phyloP scores from a whole-genome alignment of 2,888 invertebrate genomes.

The Noctuana brunneofusca region DNA sequence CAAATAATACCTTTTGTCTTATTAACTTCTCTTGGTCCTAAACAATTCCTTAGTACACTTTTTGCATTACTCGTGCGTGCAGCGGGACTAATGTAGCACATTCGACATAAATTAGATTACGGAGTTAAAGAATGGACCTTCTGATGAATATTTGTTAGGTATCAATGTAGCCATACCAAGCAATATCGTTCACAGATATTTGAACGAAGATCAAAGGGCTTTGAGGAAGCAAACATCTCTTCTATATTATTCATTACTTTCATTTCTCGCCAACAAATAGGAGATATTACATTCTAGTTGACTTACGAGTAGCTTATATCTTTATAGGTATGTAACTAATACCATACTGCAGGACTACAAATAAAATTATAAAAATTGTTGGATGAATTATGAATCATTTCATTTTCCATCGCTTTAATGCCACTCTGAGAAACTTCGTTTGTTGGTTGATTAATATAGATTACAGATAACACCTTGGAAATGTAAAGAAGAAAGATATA shows the following conservation, averaged over 20 bases:
- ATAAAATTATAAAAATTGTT: neutral
- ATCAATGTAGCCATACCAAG: neutral
- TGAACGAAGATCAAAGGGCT: constrained; percentile 1
- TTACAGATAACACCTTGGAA: too few species aligned
- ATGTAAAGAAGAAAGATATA: too few species aligned
- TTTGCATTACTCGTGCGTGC: too few species aligned
- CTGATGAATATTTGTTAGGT: neutral
- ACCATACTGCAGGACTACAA: neutral
- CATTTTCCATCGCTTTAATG: too few species aligned
- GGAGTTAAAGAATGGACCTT: too few species aligned
- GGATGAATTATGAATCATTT: too few species aligned
- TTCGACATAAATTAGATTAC: too few species aligned
- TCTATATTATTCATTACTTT: constrained; percentile 3
- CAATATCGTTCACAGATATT: constrained; percentile 1
- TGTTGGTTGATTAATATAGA: too few species aligned
- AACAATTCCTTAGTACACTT: too few species aligned
- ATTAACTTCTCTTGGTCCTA: too few species aligned
- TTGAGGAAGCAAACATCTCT: constrained; percentile 1
- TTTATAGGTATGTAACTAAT: neutral
- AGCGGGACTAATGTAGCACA: too few species aligned
- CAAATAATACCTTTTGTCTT: neutral
- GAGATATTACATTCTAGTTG: neutral
- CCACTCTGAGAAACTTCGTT: too few species aligned
- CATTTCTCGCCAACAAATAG: constrained; percentile 1
- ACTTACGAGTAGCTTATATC: neutral